These are phyloP conservation scores for Chalcosyrphus nemorum DNA, from an alignment of 2,888 invertebrate species.

Conservation along the genomic window DNA sequence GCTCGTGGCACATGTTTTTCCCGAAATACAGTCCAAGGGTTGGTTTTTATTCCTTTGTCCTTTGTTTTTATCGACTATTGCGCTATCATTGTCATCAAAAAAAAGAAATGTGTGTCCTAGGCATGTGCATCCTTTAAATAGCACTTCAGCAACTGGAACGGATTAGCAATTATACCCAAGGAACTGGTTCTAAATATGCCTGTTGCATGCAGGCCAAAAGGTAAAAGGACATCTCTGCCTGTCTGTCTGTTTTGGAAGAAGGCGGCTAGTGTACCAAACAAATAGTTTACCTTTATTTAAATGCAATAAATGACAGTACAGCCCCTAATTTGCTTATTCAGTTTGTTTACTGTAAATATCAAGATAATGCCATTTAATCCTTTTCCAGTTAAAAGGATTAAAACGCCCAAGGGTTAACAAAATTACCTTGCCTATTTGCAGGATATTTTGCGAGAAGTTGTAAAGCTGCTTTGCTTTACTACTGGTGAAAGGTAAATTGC, in stretches of 20 bases:
- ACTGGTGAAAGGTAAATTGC: neutral
- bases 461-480: neutral
- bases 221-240: neutral
- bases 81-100: slow-evolving; percentile 4
- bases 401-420: slow-evolving; percentile 53
- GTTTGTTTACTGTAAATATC: slow-evolving; percentile 80
- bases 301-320: slow-evolving; percentile 44
- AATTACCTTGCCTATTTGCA: slow-evolving; percentile 3
- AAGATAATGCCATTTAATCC: slow-evolving; percentile 79
- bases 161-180: slow-evolving; percentile 30
- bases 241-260: slow-evolving; percentile 54
- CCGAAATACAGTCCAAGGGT: slow-evolving; percentile 28
- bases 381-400: slow-evolving; percentile 77
- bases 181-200: slow-evolving; percentile 34
- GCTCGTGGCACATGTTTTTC: slow-evolving; percentile 21
- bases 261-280: slow-evolving; percentile 45
- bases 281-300: slow-evolving; percentile 38
- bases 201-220: slow-evolving; percentile 23
- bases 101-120: no score
- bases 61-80: neutral
- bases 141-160: slow-evolving; percentile 41
- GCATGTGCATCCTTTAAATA: neutral
- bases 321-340: slow-evolving; percentile 20
- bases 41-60: slow-evolving; percentile 5
- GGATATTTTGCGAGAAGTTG: slow-evolving; percentile 20